Base-by-base conservation (phyloP, 2,113 vertebrate species). In the Ptilonorhynchus violaceus region DNA sequence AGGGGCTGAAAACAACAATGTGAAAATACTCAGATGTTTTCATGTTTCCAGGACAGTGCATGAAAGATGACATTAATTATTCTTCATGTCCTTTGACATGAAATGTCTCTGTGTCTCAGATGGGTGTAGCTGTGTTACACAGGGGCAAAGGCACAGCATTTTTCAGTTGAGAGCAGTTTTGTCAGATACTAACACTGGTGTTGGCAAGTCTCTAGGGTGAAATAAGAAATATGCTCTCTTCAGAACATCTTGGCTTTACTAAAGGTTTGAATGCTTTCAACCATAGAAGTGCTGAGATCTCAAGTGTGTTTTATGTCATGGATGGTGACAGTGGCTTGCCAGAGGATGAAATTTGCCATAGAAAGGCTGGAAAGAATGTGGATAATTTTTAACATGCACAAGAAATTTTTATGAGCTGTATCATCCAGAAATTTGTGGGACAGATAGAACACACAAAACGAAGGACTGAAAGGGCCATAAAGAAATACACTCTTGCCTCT, bases 221-320 rank as follows among this genome's bases (percentile, higher is more conserved):
- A 89, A 62, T 85, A 53, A 88, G 69, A 50, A 87, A 8, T 14
- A n/a, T n/a, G 37, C 37, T 39, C 37, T 79, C 41, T 84, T 93
- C 83, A 75, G 74, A 94, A 66, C 58, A 55, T 78, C 42, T 82
- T 64, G 37, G 39, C 74, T 89, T 64, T 58, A 60, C 78, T 60
- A 73, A 92, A 88, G 47, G 55, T 86, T 92, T 91, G 39, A 68
- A 67, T 88, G 27, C 77, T 90, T 87, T 62, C 35, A 74, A 90
- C 49, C 49, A n/a, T 8, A 72, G 77, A 94, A 84, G 33, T 60
- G 52, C 49, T 88, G 89, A 95, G 93, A 46, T 31, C 62, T 66
- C 83, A 85, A 82, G 73, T 83, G 62, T 85, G 62, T 95, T 94
- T 95, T 67, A 63, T 86, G 72, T 95, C 80, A 35, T 39, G 25